Base-by-base conservation (phyloP, 37 sponge, comb jelly and placozoan species). In the Lycopodina hypogea region DNA sequence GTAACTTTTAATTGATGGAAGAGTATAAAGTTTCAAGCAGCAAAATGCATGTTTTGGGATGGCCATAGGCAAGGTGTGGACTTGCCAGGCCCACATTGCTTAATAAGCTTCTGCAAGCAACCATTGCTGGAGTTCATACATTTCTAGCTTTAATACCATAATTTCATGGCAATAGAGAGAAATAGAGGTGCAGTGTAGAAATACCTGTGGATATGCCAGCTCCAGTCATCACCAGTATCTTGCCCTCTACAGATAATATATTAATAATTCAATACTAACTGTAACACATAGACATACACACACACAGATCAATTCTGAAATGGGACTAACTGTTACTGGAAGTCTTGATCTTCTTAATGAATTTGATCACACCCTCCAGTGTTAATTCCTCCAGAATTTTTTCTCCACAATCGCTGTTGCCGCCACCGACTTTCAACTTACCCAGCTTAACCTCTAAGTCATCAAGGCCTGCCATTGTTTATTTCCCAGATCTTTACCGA, bases 191-290 rank as follows among this genome's bases (percentile, higher is more conserved):
- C n/a, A n/a, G n/a, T n/a, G 42, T 22, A 70, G 39, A 23, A 63
- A 14, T 28, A 94, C 95, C 92, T 66, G 94, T 93, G 23, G 97
- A 96, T 69, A 96, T 88, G 19, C 97, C 94, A 19, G 96, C 96
- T 45, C 96, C 96, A 72, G 96, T 96, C 91, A 96, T 93, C 23
- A 96, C 93, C 32, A 96, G 22, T 51, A 96, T 80, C 65, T 84
- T 90, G 23, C 73, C 40, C 64, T 76, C 91, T 83, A 65, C 15
- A 71, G 12, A 23, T 73, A 2, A 63, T n/a, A n/a, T n/a, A n/a
- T n/a, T n/a, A n/a, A n/a, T n/a, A n/a, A n/a, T n/a, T n/a, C 37
- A 72, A 59, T 26, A 57, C 1, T 38, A 69, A 45, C 9, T 45
- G 9, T 45, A 9, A 9, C 48, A 45, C n/a, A 45, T 45, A 45